phyloP scores from a whole-genome alignment of 1,140 invertebrate genomes.

The Notospermus geniculatus region DNA sequence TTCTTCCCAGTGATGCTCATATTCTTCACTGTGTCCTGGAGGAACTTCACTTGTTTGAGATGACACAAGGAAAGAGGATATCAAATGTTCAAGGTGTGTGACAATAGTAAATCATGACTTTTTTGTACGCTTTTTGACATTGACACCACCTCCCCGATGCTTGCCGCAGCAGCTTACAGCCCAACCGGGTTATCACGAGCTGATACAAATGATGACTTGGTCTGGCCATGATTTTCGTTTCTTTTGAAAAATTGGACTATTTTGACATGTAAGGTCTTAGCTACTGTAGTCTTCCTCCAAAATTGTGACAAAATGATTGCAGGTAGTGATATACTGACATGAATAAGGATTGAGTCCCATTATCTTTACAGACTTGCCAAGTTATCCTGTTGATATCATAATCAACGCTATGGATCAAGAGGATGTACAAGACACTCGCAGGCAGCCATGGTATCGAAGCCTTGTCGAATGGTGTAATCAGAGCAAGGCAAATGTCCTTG shows the following conservation, averaged over 20 bases:
- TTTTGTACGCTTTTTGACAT: too few species aligned
- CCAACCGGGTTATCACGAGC: too few species aligned
- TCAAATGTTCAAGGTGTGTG: slow-evolving; percentile 58
- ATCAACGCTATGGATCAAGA: slow-evolving; percentile 66
- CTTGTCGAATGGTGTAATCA: slow-evolving; percentile 66
- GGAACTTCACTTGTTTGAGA: slow-evolving; percentile 66
- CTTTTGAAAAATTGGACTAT: neutral
- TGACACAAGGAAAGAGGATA: slow-evolving; percentile 61
- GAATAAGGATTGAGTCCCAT: neutral
- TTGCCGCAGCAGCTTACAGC: too few species aligned
- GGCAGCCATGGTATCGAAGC: slow-evolving; percentile 53
- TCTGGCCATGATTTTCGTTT: neutral
- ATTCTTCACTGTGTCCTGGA: slow-evolving; percentile 46
- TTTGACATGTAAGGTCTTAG: neutral
- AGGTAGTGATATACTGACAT: neutral
- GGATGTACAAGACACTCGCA: slow-evolving; percentile 33
- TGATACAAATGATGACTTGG: too few species aligned
- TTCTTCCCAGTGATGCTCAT: slow-evolving; percentile 59
- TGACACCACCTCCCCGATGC: too few species aligned
- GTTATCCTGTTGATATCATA: slow-evolving; percentile 66
- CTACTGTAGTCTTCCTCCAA: neutral
- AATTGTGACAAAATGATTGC: neutral
- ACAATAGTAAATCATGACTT: too few species aligned
- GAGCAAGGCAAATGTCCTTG: slow-evolving; percentile 74
- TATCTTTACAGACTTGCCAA: slow-evolving; percentile 60